A percentile compares a stretch with the other conserved stretches of the same genome.
These are phyloP conservation scores for Eremobia ochroleuca DNA, from an alignment of 2,888 invertebrate species.

Conservation along the genomic window DNA sequence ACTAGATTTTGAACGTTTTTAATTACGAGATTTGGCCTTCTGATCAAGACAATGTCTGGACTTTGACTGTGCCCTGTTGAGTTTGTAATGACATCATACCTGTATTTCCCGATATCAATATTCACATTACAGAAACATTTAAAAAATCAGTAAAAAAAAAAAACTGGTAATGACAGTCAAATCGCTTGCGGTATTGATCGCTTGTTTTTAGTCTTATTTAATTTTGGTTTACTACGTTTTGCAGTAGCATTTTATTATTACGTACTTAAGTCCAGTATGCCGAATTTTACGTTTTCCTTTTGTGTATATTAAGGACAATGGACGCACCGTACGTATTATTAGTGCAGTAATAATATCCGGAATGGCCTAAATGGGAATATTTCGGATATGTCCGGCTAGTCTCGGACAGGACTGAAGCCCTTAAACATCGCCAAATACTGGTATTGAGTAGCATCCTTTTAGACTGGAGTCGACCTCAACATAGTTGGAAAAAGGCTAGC, in stretches of 20 bases:
- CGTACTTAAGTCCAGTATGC: constrained; percentile 16
- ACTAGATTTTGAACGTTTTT: not conserved
- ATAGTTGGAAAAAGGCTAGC: not conserved
- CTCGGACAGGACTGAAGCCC: not conserved
- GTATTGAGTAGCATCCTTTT: no score
- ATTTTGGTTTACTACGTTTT: constrained; percentile 10
- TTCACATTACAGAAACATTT: not conserved
- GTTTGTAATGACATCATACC: not conserved
- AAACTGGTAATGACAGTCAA: no score
- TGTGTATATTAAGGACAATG: not conserved
- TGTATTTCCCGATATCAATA: not conserved
- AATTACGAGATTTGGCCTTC: not conserved
- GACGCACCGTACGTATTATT: not conserved
- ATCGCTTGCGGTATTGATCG: not conserved
- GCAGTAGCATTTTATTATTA: constrained; percentile 8
- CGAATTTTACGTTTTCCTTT: not conserved
- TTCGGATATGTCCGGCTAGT: not conserved
- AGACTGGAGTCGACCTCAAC: no score
- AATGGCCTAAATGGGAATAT: not conserved
- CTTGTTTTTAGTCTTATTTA: constrained; percentile 31
- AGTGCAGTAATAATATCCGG: not conserved
- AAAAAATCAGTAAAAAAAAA: constrained; percentile 9
- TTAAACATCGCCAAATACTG: not conserved
- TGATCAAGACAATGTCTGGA: not conserved
- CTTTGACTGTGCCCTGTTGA: not conserved